Percentiles rank a stretch among this genome's conserved stretches.
Conservation (phyloP, 2,888 invertebrate species). For the Cephus pulcher region DNA sequence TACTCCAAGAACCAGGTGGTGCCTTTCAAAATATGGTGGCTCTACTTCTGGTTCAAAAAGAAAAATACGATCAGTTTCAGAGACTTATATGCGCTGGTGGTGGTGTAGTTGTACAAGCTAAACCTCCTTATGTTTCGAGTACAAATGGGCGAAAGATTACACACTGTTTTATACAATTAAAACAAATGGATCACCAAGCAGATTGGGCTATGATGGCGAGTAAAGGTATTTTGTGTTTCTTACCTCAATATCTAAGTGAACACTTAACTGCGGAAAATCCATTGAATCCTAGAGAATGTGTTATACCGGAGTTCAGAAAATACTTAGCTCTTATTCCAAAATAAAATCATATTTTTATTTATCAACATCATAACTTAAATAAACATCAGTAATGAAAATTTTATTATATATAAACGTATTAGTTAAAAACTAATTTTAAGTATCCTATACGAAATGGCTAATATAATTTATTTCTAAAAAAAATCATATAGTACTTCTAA, state of each 20-base stretch:
- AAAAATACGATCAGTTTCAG: constrained; percentile 73
- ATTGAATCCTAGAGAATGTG: constrained; percentile 52
- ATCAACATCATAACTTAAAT: constrained; percentile 8
- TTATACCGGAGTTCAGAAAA: constrained; percentile 60
- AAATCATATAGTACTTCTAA: not conserved
- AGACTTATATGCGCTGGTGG: constrained; percentile 84
- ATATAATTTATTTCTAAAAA: not conserved
- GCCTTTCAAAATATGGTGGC: constrained; percentile 67
- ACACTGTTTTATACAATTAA: constrained; percentile 78
- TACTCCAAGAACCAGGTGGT: constrained; percentile 64
- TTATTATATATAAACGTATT: not conserved
- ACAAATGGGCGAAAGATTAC: constrained; percentile 68
- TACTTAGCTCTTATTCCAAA: constrained; percentile 58
- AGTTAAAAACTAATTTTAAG: not conserved
- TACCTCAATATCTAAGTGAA: constrained; percentile 74
- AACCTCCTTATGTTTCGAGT: constrained; percentile 58
- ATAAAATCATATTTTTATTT: constrained; percentile 23
- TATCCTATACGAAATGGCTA: not conserved
- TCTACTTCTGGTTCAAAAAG: constrained; percentile 72
- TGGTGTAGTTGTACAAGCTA: constrained; percentile 74
- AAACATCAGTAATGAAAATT: constrained; percentile 19
- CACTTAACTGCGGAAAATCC: constrained; percentile 65
- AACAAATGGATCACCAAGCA: constrained; percentile 67
- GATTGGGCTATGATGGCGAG: constrained; percentile 71
- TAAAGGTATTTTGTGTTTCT: constrained; percentile 72